A percentile compares a stretch with the other conserved stretches of the same genome.
Evolutionary conservation across 53 echinoderm and acorn worm species (phyloP).

Genomic region (Mesocentrotus franciscanus): DNA sequence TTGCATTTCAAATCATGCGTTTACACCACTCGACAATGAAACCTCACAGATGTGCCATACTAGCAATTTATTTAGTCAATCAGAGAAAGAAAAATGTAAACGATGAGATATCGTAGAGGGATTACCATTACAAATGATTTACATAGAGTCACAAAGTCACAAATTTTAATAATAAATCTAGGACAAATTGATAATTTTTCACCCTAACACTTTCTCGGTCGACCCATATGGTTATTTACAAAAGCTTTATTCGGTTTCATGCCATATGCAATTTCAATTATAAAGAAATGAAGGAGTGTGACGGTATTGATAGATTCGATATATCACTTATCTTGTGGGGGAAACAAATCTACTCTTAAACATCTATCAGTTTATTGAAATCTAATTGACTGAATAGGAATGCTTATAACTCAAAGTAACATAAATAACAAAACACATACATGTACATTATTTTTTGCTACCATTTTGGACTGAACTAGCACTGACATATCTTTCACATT

Average conservation of each 20-base stretch:
- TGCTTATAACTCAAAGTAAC: neutral
- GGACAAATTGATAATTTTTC: neutral
- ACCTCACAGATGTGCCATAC: too few relatives aligned
- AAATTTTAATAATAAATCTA: neutral
- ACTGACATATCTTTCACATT: neutral
- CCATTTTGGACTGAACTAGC: neutral
- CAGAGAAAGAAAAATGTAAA: too few relatives aligned
- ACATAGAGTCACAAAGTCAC: neutral
- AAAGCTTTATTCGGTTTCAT: neutral
- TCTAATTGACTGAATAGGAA: neutral
- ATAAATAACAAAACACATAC: too few relatives aligned
- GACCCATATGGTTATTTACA: neutral
- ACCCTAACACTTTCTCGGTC: neutral
- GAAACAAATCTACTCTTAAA: neutral
- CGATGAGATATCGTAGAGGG: too few relatives aligned
- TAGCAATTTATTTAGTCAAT: too few relatives aligned
- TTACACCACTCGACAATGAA: too few relatives aligned
- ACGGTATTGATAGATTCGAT: neutral
- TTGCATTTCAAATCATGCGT: too few relatives aligned
- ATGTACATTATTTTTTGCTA: neutral
- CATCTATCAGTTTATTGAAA: neutral
- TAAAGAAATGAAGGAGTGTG: neutral
- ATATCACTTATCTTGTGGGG: neutral
- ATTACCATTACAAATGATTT: neutral
- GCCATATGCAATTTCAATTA: neutral